Percentiles rank a stretch among this genome's conserved stretches.
Evolutionary conservation across 2,797 vertebrate species (phyloP).

Genomic region (Podarcis lilfordi): DNA sequence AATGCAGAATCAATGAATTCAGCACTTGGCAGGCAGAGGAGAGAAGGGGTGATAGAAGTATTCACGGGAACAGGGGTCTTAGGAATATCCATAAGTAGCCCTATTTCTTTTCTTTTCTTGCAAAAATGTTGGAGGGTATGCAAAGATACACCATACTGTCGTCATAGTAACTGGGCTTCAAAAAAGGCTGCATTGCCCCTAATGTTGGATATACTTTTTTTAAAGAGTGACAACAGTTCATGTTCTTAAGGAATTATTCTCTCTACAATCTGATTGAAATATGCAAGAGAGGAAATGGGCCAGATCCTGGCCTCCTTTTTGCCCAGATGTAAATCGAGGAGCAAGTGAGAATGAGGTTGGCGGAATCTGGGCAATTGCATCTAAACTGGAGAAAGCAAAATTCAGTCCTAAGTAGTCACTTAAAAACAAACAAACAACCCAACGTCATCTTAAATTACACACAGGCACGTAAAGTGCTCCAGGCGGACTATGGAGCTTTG

Average conservation of each 20-base stretch:
- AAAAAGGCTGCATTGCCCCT: neutral
- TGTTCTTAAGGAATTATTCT: neutral
- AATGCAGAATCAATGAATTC: neutral
- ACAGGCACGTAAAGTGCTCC: slow-evolving; percentile 7
- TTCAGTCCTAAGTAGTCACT: slow-evolving; percentile 2
- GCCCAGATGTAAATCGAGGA: neutral
- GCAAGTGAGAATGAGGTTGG: neutral
- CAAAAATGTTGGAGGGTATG: neutral
- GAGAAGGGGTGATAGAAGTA: neutral
- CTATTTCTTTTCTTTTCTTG: neutral
- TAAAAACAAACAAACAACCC: neutral
- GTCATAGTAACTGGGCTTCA: slow-evolving; percentile 17
- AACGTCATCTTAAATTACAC: slow-evolving; percentile 15
- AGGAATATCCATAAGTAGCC: neutral
- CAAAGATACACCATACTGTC: slow-evolving; percentile 5
- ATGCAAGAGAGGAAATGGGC: neutral
- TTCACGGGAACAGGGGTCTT: neutral
- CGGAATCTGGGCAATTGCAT: neutral
- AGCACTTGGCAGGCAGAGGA: neutral
- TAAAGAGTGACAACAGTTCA: neutral
- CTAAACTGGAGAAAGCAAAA: neutral
- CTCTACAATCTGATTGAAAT: neutral
- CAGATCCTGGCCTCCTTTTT: neutral
- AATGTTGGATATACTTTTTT: neutral
- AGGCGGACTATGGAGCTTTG: neutral